Evolutionary conservation across 2,888 invertebrate genomes (phyloP).

Genomic region (Protula sp.): DNA sequence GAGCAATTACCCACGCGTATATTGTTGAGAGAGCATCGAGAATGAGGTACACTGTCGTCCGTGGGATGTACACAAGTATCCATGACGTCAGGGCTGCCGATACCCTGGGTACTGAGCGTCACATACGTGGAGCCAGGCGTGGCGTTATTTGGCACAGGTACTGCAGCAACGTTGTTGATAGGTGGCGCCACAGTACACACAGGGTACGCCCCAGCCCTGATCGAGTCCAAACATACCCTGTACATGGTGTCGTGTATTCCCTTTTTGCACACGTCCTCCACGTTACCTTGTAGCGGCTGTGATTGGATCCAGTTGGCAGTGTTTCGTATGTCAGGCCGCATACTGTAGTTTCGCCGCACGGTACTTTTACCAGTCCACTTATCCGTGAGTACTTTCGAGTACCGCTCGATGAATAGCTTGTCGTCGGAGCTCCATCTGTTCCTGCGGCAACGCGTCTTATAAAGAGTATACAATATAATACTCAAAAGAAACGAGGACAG

Average conservation of each 20-base stretch:
- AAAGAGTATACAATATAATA: slow-evolving; percentile 10
- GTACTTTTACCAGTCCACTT: neutral
- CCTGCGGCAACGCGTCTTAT: slow-evolving; percentile 11
- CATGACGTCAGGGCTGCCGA: no score
- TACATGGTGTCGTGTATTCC: neutral
- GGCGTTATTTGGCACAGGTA: no score
- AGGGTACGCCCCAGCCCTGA: neutral
- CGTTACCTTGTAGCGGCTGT: neutral
- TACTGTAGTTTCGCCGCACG: neutral
- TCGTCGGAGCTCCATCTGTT: slow-evolving; percentile 9
- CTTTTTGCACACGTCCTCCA: no score
- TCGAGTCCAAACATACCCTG: neutral
- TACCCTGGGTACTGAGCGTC: no score
- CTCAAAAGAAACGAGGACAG: slow-evolving; percentile 13
- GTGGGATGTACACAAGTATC: no score
- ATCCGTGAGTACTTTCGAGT: neutral
- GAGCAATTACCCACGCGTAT: no score
- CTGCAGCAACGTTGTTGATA: no score
- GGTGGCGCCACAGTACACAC: neutral
- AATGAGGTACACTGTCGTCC: no score
- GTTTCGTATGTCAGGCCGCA: neutral
- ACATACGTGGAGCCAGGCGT: no score
- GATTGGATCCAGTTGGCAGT: neutral
- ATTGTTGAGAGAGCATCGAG: no score
- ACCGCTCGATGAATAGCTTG: slow-evolving; percentile 8